Conservation (phyloP, 2,888 invertebrate genomes). For the Philaethria dido region DNA sequence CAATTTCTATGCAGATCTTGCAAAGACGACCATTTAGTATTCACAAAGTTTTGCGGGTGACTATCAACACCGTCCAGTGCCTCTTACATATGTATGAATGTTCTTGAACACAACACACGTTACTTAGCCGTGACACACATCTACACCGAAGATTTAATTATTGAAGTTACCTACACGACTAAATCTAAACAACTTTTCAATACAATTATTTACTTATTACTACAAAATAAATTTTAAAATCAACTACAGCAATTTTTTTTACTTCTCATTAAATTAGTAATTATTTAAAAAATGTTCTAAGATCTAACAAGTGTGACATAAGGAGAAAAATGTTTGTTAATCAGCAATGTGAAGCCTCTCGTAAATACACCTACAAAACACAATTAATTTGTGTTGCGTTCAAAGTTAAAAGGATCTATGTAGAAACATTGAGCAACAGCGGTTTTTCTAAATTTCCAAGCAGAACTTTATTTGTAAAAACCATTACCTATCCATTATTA, state of each 20-base stretch:
- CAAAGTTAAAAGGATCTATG: background rate
- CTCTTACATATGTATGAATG: constrained; percentile 76
- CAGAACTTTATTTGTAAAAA: background rate
- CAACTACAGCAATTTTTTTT: too few relatives aligned
- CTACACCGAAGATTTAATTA: constrained; percentile 56
- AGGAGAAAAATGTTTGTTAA: constrained; percentile 51
- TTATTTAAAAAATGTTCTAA: constrained; percentile 47
- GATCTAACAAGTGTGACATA: constrained; percentile 63
- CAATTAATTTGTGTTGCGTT: background rate
- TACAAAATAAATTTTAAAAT: background rate
- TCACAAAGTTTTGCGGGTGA: constrained; percentile 67
- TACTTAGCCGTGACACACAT: constrained; percentile 77
- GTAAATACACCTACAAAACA: constrained; percentile 39
- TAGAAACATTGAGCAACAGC: background rate
- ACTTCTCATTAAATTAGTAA: too few relatives aligned
- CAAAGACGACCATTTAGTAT: constrained; percentile 69
- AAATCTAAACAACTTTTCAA: background rate
- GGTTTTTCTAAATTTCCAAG: background rate
- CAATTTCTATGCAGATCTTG: constrained; percentile 74
- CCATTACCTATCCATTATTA: background rate
- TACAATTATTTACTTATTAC: background rate
- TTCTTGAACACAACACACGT: constrained; percentile 63
- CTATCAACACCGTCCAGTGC: constrained; percentile 61
- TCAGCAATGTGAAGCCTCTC: constrained; percentile 63
- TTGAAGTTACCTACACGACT: constrained; percentile 31